Evolutionary conservation across 2,113 vertebrate genomes (phyloP), one percentile per base, ranked within the genome.

Genomic region (Melanostigma gelatinosum): DNA sequence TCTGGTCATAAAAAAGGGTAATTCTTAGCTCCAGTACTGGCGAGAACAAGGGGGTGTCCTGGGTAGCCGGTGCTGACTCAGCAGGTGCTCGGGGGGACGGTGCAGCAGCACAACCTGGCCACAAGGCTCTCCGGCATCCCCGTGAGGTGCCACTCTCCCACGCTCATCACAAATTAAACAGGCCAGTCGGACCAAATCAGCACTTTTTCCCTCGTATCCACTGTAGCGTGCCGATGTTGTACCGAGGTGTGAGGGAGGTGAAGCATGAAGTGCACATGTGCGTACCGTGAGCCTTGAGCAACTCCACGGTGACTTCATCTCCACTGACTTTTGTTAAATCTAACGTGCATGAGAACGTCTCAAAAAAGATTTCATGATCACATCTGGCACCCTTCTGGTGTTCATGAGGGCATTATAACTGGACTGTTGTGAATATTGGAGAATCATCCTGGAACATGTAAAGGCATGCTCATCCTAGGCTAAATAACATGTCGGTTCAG

Each of bases 151-250:
- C 46, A 20, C 78, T 80, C 87, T 89, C 87, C 85, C 88, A 91
- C 84, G 75, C 84, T 89, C 87, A 87, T 91, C 85, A 90, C 78
- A 88, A 92, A 92, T 90, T 89, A 88, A 92, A 91, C 74, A 87
- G 82, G 76, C 85, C 79, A 80, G 85, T 89, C 65, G 22, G 75
- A 79, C 65, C 44, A 79, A 32, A 89, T 92, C 93, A 92, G 89
- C 91, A 84, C 77, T 85, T 91, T 88, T 32, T 32, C 32, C 34
- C 6, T 88, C 70, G n/a, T 42, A 50, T 65, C 70, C 79, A 79
- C 84, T 84, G 85, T 79, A 85, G 86, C 84, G 65, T 78, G 86
- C 77, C 54, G 83, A 75, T 79, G 83, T 60, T 61, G 66, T 34
- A 46, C 38, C 12, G 82, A 72, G 80, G 84, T 87, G 70, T 82